Evolutionary conservation across 2,113 vertebrate species (phyloP).

Genomic region (Aspiorhynchus laticeps): DNA sequence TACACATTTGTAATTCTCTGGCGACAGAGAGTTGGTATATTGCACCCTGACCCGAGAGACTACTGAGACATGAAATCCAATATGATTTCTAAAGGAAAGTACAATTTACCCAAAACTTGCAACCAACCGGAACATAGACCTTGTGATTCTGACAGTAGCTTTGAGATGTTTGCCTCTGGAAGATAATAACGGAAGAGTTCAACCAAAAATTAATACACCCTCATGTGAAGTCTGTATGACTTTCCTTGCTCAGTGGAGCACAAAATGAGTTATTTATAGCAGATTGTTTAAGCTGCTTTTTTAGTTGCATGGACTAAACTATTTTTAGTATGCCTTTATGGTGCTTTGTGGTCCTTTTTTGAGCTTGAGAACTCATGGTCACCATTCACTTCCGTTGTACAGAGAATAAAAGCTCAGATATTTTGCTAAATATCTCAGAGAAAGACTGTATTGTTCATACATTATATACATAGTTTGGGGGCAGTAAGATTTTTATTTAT

Average conservation of each 20-base stretch:
- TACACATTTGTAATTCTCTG: conserved; percentile 5
- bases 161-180: neutral
- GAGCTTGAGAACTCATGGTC: neutral
- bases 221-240: no score
- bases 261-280: no score
- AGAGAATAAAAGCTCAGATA: neutral
- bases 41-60: neutral
- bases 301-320: no score
- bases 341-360: neutral
- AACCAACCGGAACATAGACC: conserved; percentile 16
- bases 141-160: conserved; percentile 11
- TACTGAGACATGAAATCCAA: conserved; percentile 15
- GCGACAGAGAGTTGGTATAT: neutral
- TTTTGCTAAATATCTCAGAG: no score
- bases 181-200: neutral
- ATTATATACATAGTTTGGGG: no score
- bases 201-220: neutral
- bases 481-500: no score
- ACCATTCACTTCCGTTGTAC: neutral
- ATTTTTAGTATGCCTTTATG: no score
- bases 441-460: neutral
- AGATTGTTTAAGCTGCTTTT: no score
- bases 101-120: conserved; percentile 31
- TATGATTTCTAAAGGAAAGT: conserved; percentile 38
- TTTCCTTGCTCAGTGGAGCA: no score